Percentiles rank a stretch among this genome's conserved stretches.
Conservation (phyloP, 2,888 invertebrate genomes). For the Tanytarsus gracilentus region DNA sequence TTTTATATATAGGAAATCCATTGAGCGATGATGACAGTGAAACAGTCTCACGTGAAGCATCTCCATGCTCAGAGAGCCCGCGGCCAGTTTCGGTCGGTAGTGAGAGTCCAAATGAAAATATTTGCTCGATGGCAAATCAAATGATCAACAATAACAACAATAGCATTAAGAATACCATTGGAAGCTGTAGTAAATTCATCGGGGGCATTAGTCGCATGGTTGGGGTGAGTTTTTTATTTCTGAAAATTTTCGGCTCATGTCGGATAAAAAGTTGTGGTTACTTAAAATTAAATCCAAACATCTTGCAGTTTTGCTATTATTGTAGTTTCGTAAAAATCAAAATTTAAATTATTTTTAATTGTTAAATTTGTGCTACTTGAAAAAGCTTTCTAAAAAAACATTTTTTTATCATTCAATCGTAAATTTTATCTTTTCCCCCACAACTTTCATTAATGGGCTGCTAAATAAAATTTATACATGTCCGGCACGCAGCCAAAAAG, state of each 20-base stretch:
- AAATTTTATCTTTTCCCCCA: too few relatives aligned
- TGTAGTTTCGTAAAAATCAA: too few relatives aligned
- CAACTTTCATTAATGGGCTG: slow-evolving; percentile 3
- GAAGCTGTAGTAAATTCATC: slow-evolving; percentile 29
- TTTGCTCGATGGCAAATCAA: slow-evolving; percentile 36
- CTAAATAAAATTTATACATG: slow-evolving; percentile 11
- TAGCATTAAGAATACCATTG: slow-evolving; percentile 42
- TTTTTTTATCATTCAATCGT: not conserved
- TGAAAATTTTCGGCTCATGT: too few relatives aligned
- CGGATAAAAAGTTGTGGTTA: too few relatives aligned
- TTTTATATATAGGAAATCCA: slow-evolving; percentile 32
- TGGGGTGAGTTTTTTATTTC: slow-evolving; percentile 11
- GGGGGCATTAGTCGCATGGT: slow-evolving; percentile 30
- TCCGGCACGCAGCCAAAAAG: not conserved
- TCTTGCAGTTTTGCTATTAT: too few relatives aligned
- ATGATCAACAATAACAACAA: slow-evolving; percentile 39
- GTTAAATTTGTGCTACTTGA: too few relatives aligned
- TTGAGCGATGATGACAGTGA: slow-evolving; percentile 56
- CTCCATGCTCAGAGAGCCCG: slow-evolving; percentile 59
- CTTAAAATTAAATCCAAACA: too few relatives aligned
- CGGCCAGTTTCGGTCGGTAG: slow-evolving; percentile 33
- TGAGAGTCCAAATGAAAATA: slow-evolving; percentile 40
- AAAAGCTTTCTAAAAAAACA: too few relatives aligned
- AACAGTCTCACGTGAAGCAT: slow-evolving; percentile 59
- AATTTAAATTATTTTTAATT: too few relatives aligned